Evolutionary conservation across 1,140 invertebrate species (phyloP).

Genomic region (Frieseomelitta varia): DNA sequence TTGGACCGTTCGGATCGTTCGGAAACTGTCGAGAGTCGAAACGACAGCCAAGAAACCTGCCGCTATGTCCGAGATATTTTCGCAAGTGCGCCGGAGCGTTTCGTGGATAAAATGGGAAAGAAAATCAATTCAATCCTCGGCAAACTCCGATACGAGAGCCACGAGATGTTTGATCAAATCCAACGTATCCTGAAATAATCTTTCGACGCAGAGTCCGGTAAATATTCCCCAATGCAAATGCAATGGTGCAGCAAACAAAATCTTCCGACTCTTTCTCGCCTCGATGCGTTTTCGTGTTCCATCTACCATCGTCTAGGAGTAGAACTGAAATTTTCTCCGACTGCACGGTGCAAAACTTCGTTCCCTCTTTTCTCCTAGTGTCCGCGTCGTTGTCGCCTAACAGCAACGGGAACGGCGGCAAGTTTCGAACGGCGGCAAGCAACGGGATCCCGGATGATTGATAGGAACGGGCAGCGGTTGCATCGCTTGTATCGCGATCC

Average conservation of each 20-base stretch:
- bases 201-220: too few species aligned
- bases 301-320: constrained; percentile 23
- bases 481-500: constrained; percentile 56
- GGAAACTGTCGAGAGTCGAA: too few species aligned
- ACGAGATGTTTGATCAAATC: not conserved
- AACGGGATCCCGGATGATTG: constrained; percentile 60
- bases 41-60: not conserved
- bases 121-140: not conserved
- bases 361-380: constrained; percentile 26
- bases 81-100: too few species aligned
- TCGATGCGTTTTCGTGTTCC: constrained; percentile 49
- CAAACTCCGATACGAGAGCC: not conserved
- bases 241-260: too few species aligned
- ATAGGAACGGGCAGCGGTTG: constrained; percentile 45
- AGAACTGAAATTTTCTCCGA: constrained; percentile 49
- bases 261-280: constrained; percentile 26
- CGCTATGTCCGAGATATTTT: not conserved
- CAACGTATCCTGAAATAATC: not conserved
- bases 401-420: constrained; percentile 13
- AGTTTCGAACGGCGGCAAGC: constrained; percentile 57
- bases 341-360: constrained; percentile 29
- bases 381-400: constrained; percentile 1
- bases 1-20: not conserved
- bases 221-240: not conserved
- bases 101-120: too few species aligned